phyloP scores from a whole-genome alignment of 2,888 invertebrate genomes.

The Oscheius sp. region DNA sequence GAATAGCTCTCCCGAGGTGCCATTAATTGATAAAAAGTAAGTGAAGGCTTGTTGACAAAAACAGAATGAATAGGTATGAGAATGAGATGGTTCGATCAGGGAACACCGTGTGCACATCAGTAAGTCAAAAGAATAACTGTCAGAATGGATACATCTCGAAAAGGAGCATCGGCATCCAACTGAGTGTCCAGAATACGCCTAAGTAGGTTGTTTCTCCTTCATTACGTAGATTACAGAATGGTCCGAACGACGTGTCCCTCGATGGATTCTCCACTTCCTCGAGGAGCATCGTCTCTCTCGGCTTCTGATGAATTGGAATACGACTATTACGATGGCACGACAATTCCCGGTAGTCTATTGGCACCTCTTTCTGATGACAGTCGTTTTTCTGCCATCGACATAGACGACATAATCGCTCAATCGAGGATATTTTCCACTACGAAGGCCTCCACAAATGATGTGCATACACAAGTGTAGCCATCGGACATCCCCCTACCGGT shows the following conservation, averaged over 20 bases:
- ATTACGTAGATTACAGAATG: slow-evolving; percentile 31
- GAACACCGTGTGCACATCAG: slow-evolving; percentile 64
- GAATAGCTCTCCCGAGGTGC: slow-evolving; percentile 45
- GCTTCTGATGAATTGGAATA: slow-evolving; percentile 60
- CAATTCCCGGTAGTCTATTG: slow-evolving; percentile 56
- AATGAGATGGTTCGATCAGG: slow-evolving; percentile 64
- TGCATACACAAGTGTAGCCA: slow-evolving; percentile 50
- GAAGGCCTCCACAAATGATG: slow-evolving; percentile 43
- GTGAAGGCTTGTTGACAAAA: neutral
- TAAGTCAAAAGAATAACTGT: slow-evolving; percentile 33
- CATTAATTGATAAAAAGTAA: slow-evolving; percentile 51
- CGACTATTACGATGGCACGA: slow-evolving; percentile 61
- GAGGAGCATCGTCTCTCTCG: slow-evolving; percentile 44
- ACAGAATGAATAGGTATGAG: slow-evolving; percentile 41
- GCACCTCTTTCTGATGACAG: slow-evolving; percentile 42
- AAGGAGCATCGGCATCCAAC: slow-evolving; percentile 64
- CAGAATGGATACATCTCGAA: slow-evolving; percentile 41
- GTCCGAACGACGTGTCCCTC: slow-evolving; percentile 38
- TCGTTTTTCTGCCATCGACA: slow-evolving; percentile 64
- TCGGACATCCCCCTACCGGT: slow-evolving; percentile 11
- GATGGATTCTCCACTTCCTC: slow-evolving; percentile 44
- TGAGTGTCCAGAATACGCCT: slow-evolving; percentile 62
- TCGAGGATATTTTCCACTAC: slow-evolving; percentile 44
- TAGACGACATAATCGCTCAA: slow-evolving; percentile 58
- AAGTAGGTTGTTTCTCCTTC: slow-evolving; percentile 35